Percentiles rank a stretch among this genome's conserved stretches.
Conservation (phyloP, 2,113 vertebrate species). For the Kryptolebias marmoratus region DNA sequence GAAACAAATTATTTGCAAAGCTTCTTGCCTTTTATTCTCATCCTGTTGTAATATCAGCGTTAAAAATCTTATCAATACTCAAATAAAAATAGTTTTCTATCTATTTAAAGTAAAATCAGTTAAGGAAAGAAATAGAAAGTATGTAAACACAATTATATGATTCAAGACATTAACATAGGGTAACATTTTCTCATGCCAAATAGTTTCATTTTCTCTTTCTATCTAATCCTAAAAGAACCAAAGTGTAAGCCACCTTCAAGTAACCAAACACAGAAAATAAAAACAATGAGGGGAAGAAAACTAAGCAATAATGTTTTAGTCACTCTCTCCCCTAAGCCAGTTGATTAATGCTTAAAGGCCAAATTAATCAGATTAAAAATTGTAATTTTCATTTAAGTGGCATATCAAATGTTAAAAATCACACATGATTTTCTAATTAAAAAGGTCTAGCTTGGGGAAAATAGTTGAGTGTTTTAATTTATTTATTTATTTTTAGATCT, state of each 20-base stretch:
- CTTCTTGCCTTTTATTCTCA: slow-evolving; percentile 42
- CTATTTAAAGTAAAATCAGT: no score
- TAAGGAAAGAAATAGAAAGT: no score
- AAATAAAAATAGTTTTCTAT: no score
- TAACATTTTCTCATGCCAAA: neutral
- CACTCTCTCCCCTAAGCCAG: neutral
- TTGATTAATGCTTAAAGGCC: neutral
- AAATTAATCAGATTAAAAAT: neutral
- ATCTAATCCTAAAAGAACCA: neutral
- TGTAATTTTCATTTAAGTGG: neutral
- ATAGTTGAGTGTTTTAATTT: no score
- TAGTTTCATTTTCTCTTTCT: neutral
- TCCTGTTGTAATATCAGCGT: slow-evolving; percentile 6
- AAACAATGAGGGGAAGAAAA: neutral
- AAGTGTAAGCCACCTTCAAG: neutral
- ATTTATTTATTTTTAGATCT: no score
- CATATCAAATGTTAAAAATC: neutral
- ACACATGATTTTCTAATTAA: no score
- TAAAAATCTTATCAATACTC: no score
- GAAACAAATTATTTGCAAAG: no score
- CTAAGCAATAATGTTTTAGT: neutral
- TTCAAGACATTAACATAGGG: no score
- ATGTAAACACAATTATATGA: no score
- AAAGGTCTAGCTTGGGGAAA: no score
- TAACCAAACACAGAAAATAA: neutral